Conservation (phyloP, 2,888 invertebrate species). For the Gymnoscelis rufifasciata region DNA sequence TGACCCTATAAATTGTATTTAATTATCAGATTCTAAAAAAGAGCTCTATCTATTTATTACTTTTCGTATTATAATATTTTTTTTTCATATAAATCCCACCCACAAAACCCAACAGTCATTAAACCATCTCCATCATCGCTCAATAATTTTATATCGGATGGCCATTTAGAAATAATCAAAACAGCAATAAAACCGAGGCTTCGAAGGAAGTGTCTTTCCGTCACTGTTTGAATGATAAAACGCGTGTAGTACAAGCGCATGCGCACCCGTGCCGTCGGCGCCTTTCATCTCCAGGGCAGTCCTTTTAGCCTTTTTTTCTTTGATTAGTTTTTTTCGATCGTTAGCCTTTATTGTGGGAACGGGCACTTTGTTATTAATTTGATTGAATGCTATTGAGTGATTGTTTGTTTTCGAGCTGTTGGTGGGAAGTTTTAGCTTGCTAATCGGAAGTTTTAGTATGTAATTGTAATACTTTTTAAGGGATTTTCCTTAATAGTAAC, state of each 20-base stretch:
- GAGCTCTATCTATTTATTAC: too few relatives aligned
- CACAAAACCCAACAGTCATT: not conserved
- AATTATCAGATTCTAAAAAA: too few relatives aligned
- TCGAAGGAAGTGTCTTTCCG: constrained; percentile 60
- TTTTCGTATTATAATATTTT: too few relatives aligned
- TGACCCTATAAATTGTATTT: too few relatives aligned
- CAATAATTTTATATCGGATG: not conserved
- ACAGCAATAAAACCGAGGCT: constrained; percentile 19
- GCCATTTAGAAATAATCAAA: constrained; percentile 7
- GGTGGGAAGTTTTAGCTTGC: constrained; percentile 22
- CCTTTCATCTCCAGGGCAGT: constrained; percentile 70
- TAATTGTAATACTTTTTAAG: too few relatives aligned
- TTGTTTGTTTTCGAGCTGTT: constrained; percentile 43
- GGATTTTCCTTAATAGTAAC: too few relatives aligned
- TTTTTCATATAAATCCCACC: not conserved
- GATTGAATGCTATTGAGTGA: constrained; percentile 53
- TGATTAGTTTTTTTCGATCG: constrained; percentile 59
- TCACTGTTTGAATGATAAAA: constrained; percentile 51
- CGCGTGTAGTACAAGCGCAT: constrained; percentile 50
- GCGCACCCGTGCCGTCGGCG: constrained; percentile 45
- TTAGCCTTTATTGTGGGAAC: constrained; percentile 70
- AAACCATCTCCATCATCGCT: not conserved
- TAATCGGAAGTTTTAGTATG: too few relatives aligned
- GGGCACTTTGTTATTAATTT: constrained; percentile 59
- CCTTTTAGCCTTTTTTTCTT: constrained; percentile 46